phyloP scores from a whole-genome alignment of 1,140 invertebrate species.

The Drosophila sproati region DNA sequence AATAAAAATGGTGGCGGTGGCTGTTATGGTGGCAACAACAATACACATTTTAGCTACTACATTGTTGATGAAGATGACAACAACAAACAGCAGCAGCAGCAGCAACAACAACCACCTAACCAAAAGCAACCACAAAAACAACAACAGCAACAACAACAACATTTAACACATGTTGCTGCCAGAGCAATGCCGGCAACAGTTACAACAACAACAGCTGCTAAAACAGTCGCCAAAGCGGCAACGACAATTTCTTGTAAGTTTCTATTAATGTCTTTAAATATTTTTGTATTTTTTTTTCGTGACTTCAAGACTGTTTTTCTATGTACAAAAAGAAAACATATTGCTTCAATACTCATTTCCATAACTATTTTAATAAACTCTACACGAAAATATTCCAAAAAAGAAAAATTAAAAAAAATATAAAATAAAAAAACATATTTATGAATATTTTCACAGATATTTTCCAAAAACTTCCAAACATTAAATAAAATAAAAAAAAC shows the following conservation, averaged over 20 bases:
- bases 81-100: conserved; percentile 54
- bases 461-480: neutral
- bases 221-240: conserved; percentile 52
- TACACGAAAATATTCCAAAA: neutral
- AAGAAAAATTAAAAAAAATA: conserved; percentile 12
- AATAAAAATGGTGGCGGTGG: conserved; percentile 34
- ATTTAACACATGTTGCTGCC: conserved; percentile 30
- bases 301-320: conserved; percentile 35
- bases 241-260: conserved; percentile 84
- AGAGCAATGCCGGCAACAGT: conserved; percentile 46
- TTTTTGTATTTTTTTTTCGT: conserved; percentile 28
- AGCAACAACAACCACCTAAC: conserved; percentile 51
- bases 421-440: neutral
- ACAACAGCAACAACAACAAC: conserved; percentile 27
- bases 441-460: too few species aligned
- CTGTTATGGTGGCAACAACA: conserved; percentile 36
- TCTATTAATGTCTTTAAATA: conserved; percentile 46
- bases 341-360: conserved; percentile 17
- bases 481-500: conserved; percentile 16
- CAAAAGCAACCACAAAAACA: conserved; percentile 45
- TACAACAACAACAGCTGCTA: conserved; percentile 35
- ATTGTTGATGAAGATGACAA: conserved; percentile 67
- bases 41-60: conserved; percentile 58
- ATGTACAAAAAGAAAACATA: conserved; percentile 30
- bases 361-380: neutral